Evolutionary conservation across 2,797 vertebrate genomes (phyloP).

Genomic region (Falco concolor): DNA sequence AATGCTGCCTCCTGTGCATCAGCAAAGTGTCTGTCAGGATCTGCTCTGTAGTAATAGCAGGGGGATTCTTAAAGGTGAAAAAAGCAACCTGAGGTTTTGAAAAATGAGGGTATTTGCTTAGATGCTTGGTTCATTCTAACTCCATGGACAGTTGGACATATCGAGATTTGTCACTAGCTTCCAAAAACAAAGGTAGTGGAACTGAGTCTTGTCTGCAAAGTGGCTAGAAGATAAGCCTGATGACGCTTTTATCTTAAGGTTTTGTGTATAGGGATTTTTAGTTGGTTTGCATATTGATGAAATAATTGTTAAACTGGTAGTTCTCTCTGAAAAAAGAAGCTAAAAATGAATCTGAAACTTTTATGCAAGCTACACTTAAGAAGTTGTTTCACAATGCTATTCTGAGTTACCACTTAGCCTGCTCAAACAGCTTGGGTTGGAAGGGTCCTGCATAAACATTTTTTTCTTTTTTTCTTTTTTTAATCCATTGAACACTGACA

Average conservation of each 20-base stretch:
- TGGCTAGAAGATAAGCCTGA: neutral
- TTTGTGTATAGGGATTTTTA: neutral
- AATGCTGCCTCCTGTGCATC: neutral
- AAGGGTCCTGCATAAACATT: neutral
- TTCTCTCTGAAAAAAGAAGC: neutral
- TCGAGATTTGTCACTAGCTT: neutral
- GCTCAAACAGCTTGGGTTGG: neutral
- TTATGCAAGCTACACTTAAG: fast-evolving
- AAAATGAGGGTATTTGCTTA: neutral
- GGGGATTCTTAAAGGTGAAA: neutral
- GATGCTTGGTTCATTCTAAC: neutral
- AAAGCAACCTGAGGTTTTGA: neutral
- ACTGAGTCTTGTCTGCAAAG: neutral
- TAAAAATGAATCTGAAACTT: neutral
- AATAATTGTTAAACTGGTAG: neutral
- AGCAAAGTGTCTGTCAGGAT: neutral
- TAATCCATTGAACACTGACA: neutral
- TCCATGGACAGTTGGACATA: neutral
- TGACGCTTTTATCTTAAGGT: no score
- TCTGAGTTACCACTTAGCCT: neutral
- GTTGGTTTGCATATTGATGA: neutral
- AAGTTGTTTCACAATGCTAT: fast-evolving
- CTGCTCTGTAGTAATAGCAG: neutral
- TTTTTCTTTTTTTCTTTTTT: fast-evolving
- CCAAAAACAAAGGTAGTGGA: neutral